Evolutionary conservation across 1,140 invertebrate genomes (phyloP), one percentile per base, ranked within the genome.

Genomic region (Colletes gigas): DNA sequence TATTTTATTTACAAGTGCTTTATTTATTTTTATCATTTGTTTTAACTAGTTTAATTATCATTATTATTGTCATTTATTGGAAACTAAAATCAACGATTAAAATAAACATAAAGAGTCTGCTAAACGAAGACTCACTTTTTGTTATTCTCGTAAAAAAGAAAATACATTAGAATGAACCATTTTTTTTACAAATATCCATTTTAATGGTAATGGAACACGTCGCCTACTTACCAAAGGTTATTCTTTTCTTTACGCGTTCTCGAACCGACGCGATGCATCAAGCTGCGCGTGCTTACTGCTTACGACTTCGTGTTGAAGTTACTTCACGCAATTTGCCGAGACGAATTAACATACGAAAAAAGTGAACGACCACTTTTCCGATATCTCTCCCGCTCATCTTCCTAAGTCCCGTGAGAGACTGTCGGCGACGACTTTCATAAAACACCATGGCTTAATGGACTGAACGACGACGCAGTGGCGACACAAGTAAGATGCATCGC

Each of bases 391-490:
- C 15, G 55, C 19, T 12, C 5, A 44, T n/a, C 76, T 14, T 52
- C 73, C 69, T 83, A 83, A 83, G 60, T 68, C 30, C 52, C 12
- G 7, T n/a, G 12, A 30, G 44, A 15, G 21, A 17, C 39, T 30
- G 55, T 30, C 73, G 74, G 17, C 54, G 19, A 60, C 55, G 69
- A 80, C 75, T 83, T 80, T 80, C 71, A 55, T 75, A 74, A 41
- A 76, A 55, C 41, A 30, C 54, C 67, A 30, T 30, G 60, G 74
- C 63, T 77, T 85, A 85, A 84, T 85, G 62, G 67, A 77, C 68
- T 72, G 73, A 50, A 69, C 66, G 83, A 50, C 67, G 67, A 67
- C 71, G 52, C 70, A 83, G 50, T 54, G 71, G 57, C 55, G 83
- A 75, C 70, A 19, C 71, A 39, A 80, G 83, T 57, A 68, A 85